Base-by-base conservation (phyloP, 2,113 vertebrate genomes). In the Chaetura pelagica region DNA sequence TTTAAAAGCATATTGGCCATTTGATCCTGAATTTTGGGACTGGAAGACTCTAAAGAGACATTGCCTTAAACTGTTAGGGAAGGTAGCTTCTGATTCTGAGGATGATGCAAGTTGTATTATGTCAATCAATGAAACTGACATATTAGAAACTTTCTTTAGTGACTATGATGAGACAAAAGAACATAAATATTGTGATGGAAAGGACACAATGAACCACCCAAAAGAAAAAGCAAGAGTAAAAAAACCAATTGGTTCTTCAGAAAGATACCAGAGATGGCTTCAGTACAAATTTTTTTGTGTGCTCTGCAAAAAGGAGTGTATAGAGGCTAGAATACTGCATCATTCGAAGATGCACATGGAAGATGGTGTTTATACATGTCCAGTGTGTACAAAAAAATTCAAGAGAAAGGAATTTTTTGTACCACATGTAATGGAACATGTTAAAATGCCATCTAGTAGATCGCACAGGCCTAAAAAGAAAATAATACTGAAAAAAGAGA, bases 11-110 rank as follows among this genome's bases (percentile, higher is more conserved):
- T 99, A 99, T 69, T 99, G 99, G 99, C 98, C 99, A 22, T 99
- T 99, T 97, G 99, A 99, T 97, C 99, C 99, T 14, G 99, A 99
- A 92, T 99, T 99, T 96, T 99, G 99, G 99, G 99, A 99, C 97
- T 99, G 99, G 99, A 99, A 99, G 97, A 99, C 99, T 84, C 98
- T 99, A 35, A 99, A 99, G 91, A 97, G 98, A 74, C 99, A 99
- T 68, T 99, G 99, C 94, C 97, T 98, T 63, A 98, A 98, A 64
- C 98, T 99, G 4, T 95, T 99, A 26, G 99, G 99, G 48, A 97
- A 99, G 94, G 98, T 88, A 75, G 98, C 98, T 72, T 98, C 98
- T n/a, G 98, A 98, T 34, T 98, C 98, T 0, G 99, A 99, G 84
- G 98, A 98, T 16, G 99, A 99, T 57, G 97, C 92, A 59, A 98